These are phyloP conservation scores for Leptodirus hochenwartii DNA, from an alignment of 2,888 invertebrate species.

Conservation along the genomic window DNA sequence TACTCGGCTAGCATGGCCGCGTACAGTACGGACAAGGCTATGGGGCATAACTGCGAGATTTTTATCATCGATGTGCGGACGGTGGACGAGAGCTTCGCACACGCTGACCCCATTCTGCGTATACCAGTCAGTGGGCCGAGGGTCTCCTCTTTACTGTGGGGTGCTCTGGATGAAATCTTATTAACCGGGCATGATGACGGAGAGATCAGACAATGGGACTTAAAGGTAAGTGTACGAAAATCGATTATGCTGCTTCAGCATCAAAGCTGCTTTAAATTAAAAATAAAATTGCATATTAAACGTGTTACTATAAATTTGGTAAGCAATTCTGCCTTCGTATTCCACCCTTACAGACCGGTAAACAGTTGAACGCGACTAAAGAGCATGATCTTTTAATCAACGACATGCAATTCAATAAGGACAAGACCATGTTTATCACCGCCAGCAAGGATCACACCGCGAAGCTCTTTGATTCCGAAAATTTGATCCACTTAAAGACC, in stretches of 20 bases:
- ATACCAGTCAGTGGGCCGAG: slow-evolving; percentile 68
- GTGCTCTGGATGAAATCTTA: slow-evolving; percentile 76
- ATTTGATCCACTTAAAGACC: slow-evolving; percentile 73
- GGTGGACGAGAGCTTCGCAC: slow-evolving; percentile 48
- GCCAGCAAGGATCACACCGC: slow-evolving; percentile 95
- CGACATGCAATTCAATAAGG: slow-evolving; percentile 89
- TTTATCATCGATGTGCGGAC: slow-evolving; percentile 70
- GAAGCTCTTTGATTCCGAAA: slow-evolving; percentile 81
- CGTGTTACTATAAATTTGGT: too few species aligned
- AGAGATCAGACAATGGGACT: slow-evolving; percentile 82
- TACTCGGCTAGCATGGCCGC: slow-evolving; percentile 84
- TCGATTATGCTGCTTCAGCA: too few species aligned
- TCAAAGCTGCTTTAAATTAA: slow-evolving; percentile 17
- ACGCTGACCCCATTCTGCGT: slow-evolving; percentile 54
- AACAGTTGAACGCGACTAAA: slow-evolving; percentile 55
- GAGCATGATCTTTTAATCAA: slow-evolving; percentile 81
- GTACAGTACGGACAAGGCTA: slow-evolving; percentile 83
- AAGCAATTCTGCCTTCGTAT: too few species aligned
- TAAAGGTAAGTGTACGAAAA: slow-evolving; percentile 43
- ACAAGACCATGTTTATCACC: slow-evolving; percentile 90
- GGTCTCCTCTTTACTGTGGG: slow-evolving; percentile 89
- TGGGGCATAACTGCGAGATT: slow-evolving; percentile 81
- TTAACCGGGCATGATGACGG: slow-evolving; percentile 93
- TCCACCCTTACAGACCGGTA: slow-evolving; percentile 61
- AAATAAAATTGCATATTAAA: slow-evolving; percentile 3